Percentiles rank a stretch among this genome's conserved stretches.
Evolutionary conservation across 2,888 invertebrate genomes (phyloP).

Genomic region (Drosophila kanekoi): DNA sequence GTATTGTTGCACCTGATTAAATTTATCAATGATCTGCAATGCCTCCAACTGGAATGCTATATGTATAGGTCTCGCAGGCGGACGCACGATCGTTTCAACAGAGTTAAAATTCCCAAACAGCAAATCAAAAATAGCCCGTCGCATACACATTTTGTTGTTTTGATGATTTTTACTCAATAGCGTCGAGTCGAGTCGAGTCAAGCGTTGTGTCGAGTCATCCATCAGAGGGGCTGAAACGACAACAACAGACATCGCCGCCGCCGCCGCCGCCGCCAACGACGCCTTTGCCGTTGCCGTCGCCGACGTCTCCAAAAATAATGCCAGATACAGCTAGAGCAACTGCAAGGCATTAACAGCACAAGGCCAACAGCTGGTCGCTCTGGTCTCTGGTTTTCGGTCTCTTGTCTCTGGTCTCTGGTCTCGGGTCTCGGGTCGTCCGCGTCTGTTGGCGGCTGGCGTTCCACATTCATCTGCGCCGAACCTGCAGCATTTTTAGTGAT

Average conservation of each 20-base stretch:
- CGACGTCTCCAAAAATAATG: constrained; percentile 65
- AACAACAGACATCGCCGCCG: constrained; percentile 42
- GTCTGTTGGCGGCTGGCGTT: constrained; percentile 51
- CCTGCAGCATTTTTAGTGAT: constrained; percentile 72
- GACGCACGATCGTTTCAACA: constrained; percentile 34
- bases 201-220: constrained; percentile 55
- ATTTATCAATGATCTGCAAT: constrained; percentile 31
- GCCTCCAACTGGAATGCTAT: constrained; percentile 45
- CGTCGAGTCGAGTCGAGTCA: constrained; percentile 23
- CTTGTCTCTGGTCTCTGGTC: constrained; percentile 32
- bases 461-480: constrained; percentile 64
- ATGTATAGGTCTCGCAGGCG: constrained; percentile 10
- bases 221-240: constrained; percentile 49
- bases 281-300: constrained; percentile 32
- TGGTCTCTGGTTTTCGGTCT: constrained; percentile 44
- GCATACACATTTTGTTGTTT: constrained; percentile 42
- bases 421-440: constrained; percentile 39
- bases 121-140: constrained; percentile 46
- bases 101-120: constrained; percentile 25
- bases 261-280: constrained; percentile 1
- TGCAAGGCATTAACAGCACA: constrained; percentile 62
- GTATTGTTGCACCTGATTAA: constrained; percentile 41
- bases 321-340: constrained; percentile 49
- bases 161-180: constrained; percentile 38
- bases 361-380: constrained; percentile 64